Conservation (phyloP, 2,888 invertebrate genomes). For the Acrobasis repandana region DNA sequence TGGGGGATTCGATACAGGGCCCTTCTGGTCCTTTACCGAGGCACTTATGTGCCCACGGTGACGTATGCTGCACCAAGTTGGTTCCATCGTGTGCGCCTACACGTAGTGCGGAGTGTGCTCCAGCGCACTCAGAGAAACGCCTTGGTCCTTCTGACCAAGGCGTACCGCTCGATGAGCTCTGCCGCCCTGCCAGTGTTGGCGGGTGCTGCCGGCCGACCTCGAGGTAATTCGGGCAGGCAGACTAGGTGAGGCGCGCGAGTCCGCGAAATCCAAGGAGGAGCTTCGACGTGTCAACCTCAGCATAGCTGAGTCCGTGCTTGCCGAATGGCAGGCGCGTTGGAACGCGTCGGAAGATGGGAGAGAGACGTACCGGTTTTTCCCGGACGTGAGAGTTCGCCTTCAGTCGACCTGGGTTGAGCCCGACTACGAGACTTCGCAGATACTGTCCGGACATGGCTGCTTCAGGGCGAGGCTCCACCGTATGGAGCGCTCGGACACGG, state of each 20-base stretch:
- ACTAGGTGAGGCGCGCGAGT: neutral
- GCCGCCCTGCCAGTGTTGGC: conserved; percentile 33
- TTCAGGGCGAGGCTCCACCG: conserved; percentile 29
- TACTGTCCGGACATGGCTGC: conserved; percentile 35
- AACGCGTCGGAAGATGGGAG: conserved; percentile 25
- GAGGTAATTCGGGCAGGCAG: conserved; percentile 34
- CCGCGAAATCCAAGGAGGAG: neutral
- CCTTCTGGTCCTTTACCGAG: conserved; percentile 30
- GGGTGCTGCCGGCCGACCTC: conserved; percentile 38
- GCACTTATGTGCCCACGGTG: conserved; percentile 31
- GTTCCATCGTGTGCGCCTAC: neutral
- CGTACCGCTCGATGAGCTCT: conserved; percentile 37
- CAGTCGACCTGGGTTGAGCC: conserved; percentile 32
- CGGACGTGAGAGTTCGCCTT: conserved; percentile 31
- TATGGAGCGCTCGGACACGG: conserved; percentile 25
- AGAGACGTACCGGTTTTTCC: conserved; percentile 35
- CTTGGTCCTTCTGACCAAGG: conserved; percentile 36
- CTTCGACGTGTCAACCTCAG: neutral
- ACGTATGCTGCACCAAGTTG: conserved; percentile 34
- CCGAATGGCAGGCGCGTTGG: conserved; percentile 36
- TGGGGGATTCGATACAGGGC: conserved; percentile 32
- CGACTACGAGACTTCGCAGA: conserved; percentile 34
- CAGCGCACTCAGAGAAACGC: conserved; percentile 32
- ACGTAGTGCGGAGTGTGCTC: conserved; percentile 29
- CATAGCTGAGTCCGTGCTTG: conserved; percentile 19